A percentile compares a stretch with the other conserved stretches of the same genome.
These are phyloP conservation scores for Mycalesis mineus DNA, from an alignment of 2,888 invertebrate species.

Conservation along the genomic window DNA sequence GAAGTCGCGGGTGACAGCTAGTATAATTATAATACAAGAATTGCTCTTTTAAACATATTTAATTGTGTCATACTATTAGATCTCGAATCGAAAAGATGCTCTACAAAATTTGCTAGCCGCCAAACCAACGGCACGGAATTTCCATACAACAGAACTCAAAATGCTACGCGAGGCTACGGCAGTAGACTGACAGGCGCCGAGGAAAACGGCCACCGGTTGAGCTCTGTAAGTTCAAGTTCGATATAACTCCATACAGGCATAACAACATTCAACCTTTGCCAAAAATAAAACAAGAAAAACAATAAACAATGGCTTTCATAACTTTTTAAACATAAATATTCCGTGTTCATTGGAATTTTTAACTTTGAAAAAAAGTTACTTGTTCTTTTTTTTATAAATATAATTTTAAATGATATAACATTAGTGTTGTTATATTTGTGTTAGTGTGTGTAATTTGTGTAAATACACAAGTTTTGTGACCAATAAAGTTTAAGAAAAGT, in stretches of 20 bases:
- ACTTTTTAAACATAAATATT: no score
- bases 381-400: background rate
- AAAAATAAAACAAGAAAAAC: slow-evolving; percentile 7
- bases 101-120: no score
- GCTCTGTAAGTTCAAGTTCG: slow-evolving; percentile 35
- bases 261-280: slow-evolving; percentile 13
- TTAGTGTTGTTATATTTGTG: background rate
- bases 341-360: no score
- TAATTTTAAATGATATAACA: background rate
- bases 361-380: background rate
- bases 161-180: slow-evolving; percentile 14
- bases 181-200: slow-evolving; percentile 38
- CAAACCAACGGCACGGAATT: no score
- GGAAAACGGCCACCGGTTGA: slow-evolving; percentile 36
- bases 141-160: no score
- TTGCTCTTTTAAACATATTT: no score
- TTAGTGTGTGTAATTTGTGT: background rate
- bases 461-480: background rate
- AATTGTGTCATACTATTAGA: no score
- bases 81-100: no score
- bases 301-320: background rate
- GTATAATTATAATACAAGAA: no score
- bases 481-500: background rate
- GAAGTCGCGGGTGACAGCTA: no score
- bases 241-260: background rate